A percentile compares a stretch with the other conserved stretches of the same genome.
Conservation (phyloP, 2,113 vertebrate species). For the Cathartes aura region DNA sequence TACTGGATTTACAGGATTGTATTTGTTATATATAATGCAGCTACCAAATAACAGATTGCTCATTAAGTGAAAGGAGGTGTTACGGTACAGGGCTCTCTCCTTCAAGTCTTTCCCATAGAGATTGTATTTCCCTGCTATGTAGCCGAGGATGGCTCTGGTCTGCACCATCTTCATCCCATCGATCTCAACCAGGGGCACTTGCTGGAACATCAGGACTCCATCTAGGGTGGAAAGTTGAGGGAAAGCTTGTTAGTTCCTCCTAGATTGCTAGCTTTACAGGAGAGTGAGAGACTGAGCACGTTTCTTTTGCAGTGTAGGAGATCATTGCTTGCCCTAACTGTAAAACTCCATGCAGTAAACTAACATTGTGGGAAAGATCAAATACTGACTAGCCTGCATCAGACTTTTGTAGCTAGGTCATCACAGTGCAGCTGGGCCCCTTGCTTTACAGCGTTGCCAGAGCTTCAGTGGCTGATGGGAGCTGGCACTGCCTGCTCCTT, state of each 20-base stretch:
- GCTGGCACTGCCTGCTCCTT: neutral
- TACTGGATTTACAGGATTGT: neutral
- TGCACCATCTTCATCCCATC: conserved; percentile 92
- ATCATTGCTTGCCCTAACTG: neutral
- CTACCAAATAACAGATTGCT: neutral
- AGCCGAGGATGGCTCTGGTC: conserved; percentile 86
- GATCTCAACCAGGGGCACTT: conserved; percentile 91
- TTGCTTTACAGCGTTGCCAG: neutral
- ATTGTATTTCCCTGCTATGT: conserved; percentile 90
- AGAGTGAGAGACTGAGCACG: neutral
- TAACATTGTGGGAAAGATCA: neutral
- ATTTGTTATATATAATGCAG: neutral
- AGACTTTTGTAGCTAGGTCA: neutral
- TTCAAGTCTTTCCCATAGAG: conserved; percentile 86
- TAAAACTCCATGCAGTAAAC: neutral
- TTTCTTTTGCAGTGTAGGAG: neutral
- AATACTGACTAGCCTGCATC: neutral
- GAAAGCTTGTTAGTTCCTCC: neutral
- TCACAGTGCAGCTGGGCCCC: neutral
- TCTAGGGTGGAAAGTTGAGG: conserved; percentile 16
- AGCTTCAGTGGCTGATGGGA: neutral
- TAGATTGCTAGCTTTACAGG: neutral
- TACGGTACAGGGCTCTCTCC: conserved; percentile 83
- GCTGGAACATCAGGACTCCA: conserved; percentile 86
- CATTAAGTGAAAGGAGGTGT: neutral